phyloP scores from a whole-genome alignment of 2,113 vertebrate genomes.

The Manacus vitellinus region DNA sequence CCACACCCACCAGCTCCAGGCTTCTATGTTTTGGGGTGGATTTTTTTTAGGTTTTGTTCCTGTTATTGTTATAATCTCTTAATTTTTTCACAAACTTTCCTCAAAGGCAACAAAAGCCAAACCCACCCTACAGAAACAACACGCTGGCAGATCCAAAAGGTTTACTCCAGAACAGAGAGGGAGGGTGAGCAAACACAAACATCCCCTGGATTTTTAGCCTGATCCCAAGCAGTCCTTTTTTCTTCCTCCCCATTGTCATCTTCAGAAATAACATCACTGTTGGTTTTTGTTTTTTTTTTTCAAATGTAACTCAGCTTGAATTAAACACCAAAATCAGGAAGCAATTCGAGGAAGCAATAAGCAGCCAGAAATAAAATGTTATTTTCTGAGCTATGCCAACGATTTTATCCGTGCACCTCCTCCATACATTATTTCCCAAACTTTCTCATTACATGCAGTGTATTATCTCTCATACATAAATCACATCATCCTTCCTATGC shows the following conservation, averaged over 20 bases:
- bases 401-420: not conserved
- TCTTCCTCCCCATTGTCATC: not conserved
- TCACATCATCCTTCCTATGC: slow-evolving; percentile 7
- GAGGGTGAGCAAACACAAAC: not conserved
- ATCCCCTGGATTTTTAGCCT: fast-evolving
- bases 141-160: not conserved
- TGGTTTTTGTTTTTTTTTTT: fast-evolving
- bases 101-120: not conserved
- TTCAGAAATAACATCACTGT: not conserved
- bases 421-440: not conserved
- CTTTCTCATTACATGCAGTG: not conserved
- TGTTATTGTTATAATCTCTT: not conserved
- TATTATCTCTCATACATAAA: slow-evolving; percentile 6
- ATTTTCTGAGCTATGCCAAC: not conserved
- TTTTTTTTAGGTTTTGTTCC: not conserved
- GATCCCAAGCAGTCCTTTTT: not conserved
- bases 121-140: not conserved
- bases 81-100: not conserved
- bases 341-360: not conserved
- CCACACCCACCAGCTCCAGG: not conserved
- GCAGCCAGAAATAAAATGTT: not conserved
- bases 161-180: not conserved
- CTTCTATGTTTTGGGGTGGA: too few relatives aligned
- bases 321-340: not conserved
- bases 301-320: not conserved